Conservation (phyloP, 2,113 vertebrate species). For the Aphelocoma coerulescens region DNA sequence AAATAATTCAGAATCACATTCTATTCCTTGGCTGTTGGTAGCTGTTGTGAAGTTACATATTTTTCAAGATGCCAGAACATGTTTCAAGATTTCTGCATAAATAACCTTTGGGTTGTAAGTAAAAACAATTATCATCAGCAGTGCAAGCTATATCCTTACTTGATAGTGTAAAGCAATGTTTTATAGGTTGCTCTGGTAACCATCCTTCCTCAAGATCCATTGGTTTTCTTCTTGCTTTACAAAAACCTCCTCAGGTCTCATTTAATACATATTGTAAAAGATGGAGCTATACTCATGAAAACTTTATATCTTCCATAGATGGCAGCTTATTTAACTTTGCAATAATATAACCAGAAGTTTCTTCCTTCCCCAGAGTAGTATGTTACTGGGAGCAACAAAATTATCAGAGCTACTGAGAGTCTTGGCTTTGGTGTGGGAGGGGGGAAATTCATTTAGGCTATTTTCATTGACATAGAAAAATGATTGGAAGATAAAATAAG, state of each 20-base stretch:
- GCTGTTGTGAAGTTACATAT: neutral
- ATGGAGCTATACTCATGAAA: neutral
- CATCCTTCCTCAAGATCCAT: neutral
- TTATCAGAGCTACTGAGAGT: neutral
- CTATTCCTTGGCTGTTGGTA: neutral
- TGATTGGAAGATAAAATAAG: neutral
- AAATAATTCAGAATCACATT: neutral
- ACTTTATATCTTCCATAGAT: neutral
- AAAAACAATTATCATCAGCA: neutral
- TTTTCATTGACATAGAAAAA: neutral
- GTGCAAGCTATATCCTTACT: neutral
- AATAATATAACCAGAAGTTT: neutral
- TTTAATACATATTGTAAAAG: constrained; percentile 7
- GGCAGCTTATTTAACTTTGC: neutral
- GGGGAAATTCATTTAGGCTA: neutral
- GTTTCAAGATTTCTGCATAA: neutral
- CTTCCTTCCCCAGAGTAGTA: neutral
- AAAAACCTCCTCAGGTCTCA: neutral
- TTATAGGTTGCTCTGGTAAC: neutral
- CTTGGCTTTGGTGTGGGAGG: neutral
- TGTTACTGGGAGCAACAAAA: neutral
- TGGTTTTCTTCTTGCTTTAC: neutral
- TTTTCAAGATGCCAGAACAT: neutral
- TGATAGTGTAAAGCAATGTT: neutral
- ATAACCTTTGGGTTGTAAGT: neutral